These are phyloP conservation scores for Epizoanthus rinbou DNA, from an alignment of 92 coral and sea anemone genomes.

Conservation along the genomic window DNA sequence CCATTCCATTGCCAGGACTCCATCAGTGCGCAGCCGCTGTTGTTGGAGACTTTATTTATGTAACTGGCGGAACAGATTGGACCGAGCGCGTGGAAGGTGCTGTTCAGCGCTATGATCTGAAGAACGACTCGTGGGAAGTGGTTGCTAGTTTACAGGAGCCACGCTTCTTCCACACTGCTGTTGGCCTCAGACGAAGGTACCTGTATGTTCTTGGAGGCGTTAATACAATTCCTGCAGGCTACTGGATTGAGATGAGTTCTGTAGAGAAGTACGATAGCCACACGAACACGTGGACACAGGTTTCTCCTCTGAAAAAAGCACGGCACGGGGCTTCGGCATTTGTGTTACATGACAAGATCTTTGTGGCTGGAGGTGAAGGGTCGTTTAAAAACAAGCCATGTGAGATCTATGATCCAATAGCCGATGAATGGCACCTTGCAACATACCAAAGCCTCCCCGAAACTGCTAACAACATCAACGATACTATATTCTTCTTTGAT, in stretches of 20 bases:
- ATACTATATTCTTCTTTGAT: conserved; percentile 42
- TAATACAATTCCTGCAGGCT: conserved; percentile 51
- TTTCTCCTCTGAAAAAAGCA: conserved; percentile 61
- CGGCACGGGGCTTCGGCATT: conserved; percentile 67
- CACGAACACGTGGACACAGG: conserved; percentile 59
- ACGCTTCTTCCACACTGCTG: conserved; percentile 61
- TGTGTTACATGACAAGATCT: conserved; percentile 62
- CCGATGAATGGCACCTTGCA: conserved; percentile 63
- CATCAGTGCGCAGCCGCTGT: conserved; percentile 63
- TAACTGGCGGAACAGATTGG: conserved; percentile 65
- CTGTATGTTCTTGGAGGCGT: conserved; percentile 64
- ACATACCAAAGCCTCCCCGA: conserved; percentile 43
- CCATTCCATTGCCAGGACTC: conserved; percentile 27
- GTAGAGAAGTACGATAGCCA: conserved; percentile 62
- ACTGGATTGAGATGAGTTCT: conserved; percentile 55
- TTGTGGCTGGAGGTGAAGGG: conserved; percentile 68
- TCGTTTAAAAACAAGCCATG: conserved; percentile 55
- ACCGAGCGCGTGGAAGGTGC: conserved; percentile 62
- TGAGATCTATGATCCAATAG: conserved; percentile 60
- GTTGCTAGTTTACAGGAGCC: conserved; percentile 63
- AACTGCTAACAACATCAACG: conserved; percentile 42
- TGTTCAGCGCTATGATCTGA: conserved; percentile 63
- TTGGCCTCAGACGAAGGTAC: conserved; percentile 52
- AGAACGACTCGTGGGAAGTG: conserved; percentile 56
- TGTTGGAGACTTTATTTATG: conserved; percentile 54